Conservation (phyloP, 1,140 invertebrate genomes). For the Pseudomyrmex concolor region DNA sequence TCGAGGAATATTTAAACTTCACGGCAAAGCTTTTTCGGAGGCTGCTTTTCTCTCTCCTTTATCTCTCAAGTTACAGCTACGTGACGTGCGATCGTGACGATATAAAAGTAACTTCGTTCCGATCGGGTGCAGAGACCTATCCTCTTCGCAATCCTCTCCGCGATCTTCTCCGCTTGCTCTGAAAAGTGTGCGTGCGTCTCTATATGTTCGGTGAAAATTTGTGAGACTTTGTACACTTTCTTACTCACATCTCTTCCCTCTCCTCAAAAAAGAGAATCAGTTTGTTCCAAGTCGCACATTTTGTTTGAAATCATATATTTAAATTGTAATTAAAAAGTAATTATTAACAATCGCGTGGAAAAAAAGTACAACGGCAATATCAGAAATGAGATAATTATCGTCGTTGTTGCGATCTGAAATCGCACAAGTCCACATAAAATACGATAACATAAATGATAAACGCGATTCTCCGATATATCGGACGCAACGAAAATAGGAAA, state of each 20-base stretch:
- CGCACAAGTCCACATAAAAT: not conserved
- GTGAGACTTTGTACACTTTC: not conserved
- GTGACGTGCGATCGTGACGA: slow-evolving; percentile 60
- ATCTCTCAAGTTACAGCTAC: slow-evolving; percentile 56
- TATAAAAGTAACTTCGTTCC: slow-evolving; percentile 66
- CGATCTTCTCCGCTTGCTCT: slow-evolving; percentile 38
- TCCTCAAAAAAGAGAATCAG: not conserved
- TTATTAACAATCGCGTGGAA: too few species aligned
- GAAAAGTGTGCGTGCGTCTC: slow-evolving; percentile 19
- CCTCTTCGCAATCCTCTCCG: not conserved
- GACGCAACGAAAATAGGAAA: not conserved
- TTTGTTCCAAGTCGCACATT: not conserved
- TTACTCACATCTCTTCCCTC: not conserved
- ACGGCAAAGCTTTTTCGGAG: slow-evolving; percentile 35
- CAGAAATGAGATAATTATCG: not conserved
- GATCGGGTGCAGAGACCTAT: slow-evolving; percentile 54
- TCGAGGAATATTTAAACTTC: slow-evolving; percentile 60
- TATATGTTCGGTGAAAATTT: not conserved
- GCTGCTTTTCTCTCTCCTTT: not conserved
- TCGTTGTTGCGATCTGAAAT: slow-evolving; percentile 1
- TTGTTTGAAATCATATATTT: too few species aligned
- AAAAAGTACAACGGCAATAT: too few species aligned
- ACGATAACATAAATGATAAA: not conserved
- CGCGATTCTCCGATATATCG: not conserved
- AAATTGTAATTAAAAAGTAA: too few species aligned